These are phyloP conservation scores for Drosophila tristis DNA, from an alignment of 1,140 invertebrate genomes.

Conservation along the genomic window DNA sequence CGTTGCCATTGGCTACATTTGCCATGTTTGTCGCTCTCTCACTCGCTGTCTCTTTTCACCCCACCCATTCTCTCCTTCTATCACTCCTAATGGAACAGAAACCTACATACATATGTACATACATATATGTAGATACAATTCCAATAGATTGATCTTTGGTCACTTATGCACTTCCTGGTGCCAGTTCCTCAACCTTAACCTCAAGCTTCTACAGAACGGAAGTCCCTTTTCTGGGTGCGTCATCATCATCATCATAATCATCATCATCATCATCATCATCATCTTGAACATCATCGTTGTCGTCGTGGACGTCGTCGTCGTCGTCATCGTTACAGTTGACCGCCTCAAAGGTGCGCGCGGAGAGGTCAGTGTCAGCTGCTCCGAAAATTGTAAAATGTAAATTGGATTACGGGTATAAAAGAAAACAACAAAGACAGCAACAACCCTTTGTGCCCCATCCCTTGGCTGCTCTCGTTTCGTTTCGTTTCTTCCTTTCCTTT, in stretches of 20 bases:
- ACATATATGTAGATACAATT: constrained; percentile 11
- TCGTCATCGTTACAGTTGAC: constrained; percentile 70
- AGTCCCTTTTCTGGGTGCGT: constrained; percentile 62
- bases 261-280: constrained; percentile 7
- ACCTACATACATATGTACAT: neutral
- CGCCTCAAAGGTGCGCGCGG: constrained; percentile 37
- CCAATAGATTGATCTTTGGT: constrained; percentile 25
- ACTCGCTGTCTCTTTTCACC: constrained; percentile 5
- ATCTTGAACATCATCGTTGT: too few species aligned
- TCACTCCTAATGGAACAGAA: neutral
- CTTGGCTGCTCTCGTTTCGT: too few species aligned
- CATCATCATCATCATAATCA: constrained; percentile 42
- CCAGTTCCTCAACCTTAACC: constrained; percentile 62
- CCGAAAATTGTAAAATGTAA: constrained; percentile 7
- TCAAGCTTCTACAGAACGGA: constrained; percentile 66
- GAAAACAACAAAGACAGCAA: too few species aligned
- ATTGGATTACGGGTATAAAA: neutral
- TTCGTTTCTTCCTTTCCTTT: too few species aligned
- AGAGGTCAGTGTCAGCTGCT: constrained; percentile 51
- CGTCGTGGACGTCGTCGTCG: constrained; percentile 22
- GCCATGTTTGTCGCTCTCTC: constrained; percentile 25
- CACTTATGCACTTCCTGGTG: constrained; percentile 6
- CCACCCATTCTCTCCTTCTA: neutral
- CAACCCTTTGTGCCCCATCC: too few species aligned
- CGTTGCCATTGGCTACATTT: constrained; percentile 45